Conservation (phyloP, 2,797 vertebrate genomes). For the Enteromius thamalakanensis region DNA sequence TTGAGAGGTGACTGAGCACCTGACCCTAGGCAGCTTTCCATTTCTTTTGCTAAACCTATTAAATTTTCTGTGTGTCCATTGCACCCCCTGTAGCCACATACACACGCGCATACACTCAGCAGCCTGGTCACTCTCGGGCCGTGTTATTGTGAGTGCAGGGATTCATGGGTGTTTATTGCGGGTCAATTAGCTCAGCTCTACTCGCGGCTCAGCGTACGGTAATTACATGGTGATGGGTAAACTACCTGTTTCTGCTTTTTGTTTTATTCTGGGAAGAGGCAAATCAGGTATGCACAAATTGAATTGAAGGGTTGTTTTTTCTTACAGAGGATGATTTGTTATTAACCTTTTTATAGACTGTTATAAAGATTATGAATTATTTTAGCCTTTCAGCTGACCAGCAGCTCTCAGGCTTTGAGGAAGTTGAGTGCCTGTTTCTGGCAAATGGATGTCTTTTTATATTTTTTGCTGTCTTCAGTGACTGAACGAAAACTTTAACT, state of each 20-base stretch:
- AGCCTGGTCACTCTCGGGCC: background rate
- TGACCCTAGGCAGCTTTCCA: conserved; percentile 52
- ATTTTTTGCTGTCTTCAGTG: background rate
- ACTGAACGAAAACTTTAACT: background rate
- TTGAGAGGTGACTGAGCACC: conserved; percentile 20
- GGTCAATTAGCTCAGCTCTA: conserved; percentile 9
- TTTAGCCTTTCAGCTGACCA: background rate
- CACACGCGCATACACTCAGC: conserved; percentile 13
- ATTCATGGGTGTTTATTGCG: conserved; percentile 6
- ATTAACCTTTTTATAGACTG: conserved; percentile 1
- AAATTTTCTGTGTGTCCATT: conserved; percentile 13
- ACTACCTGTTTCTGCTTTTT: conserved; percentile 22
- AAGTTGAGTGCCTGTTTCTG: background rate
- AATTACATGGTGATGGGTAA: conserved; percentile 23
- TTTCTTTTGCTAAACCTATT: conserved; percentile 46
- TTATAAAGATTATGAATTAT: background rate
- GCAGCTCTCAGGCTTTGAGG: background rate
- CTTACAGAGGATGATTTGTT: background rate
- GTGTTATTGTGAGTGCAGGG: background rate
- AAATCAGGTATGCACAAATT: background rate
- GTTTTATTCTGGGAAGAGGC: conserved; percentile 4
- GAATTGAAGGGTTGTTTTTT: background rate
- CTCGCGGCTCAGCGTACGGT: background rate
- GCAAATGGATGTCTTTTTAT: background rate
- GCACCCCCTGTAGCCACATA: conserved; percentile 8